Evolutionary conservation across 2,113 vertebrate genomes (phyloP).

Genomic region (Larimichthys polyactis): DNA sequence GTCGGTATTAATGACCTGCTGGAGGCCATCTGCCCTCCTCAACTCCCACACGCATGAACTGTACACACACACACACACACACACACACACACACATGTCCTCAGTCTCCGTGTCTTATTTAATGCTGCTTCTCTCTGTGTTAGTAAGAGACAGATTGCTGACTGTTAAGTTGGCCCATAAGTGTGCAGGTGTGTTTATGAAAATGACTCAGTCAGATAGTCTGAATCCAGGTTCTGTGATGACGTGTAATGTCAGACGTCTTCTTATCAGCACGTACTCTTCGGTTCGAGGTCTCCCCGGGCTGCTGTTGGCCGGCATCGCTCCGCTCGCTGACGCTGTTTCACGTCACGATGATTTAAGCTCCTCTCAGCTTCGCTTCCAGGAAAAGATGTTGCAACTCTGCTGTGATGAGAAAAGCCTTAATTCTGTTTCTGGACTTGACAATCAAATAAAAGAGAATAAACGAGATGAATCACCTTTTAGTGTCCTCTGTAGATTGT

Average conservation of each 20-base stretch:
- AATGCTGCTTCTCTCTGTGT: background rate
- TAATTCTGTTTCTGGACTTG: background rate
- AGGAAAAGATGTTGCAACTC: slow-evolving; percentile 33
- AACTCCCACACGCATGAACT: background rate
- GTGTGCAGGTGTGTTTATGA: background rate
- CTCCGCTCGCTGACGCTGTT: slow-evolving; percentile 26
- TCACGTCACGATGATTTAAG: slow-evolving; percentile 22
- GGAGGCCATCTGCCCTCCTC: slow-evolving; percentile 40
- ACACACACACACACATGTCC: background rate
- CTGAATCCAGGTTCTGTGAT: background rate
- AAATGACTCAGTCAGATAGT: background rate
- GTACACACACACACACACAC: slow-evolving; percentile 4
- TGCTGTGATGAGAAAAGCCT: slow-evolving; percentile 24
- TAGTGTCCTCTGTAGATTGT: background rate
- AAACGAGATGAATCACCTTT: background rate
- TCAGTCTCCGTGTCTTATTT: background rate
- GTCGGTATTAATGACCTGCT: slow-evolving; percentile 52
- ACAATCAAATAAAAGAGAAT: slow-evolving; percentile 22
- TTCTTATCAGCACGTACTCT: slow-evolving; percentile 2
- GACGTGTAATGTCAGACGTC: background rate
- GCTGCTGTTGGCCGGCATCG: background rate
- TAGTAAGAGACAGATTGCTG: background rate
- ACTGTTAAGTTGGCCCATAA: background rate
- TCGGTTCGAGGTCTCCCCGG: background rate
- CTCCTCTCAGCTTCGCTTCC: slow-evolving; percentile 12